phyloP scores from a whole-genome alignment of 2,797 vertebrate genomes.

The Lepilemur ruficaudatus region DNA sequence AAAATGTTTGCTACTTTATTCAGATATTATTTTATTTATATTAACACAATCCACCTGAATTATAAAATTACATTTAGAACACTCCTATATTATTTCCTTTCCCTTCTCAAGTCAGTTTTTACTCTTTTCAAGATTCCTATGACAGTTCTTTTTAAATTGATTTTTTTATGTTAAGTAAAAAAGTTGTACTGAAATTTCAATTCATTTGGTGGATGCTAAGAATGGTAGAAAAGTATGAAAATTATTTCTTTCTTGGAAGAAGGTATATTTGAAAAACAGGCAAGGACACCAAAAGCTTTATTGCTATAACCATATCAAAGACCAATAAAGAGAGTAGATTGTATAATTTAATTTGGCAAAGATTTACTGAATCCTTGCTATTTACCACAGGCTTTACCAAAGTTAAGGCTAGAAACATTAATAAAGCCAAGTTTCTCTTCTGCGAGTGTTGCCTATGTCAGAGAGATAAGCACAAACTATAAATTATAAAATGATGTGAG shows the following conservation, averaged over 20 bases:
- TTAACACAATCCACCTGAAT: neutral
- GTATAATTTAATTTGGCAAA: constrained; percentile 21
- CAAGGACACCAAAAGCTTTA: neutral
- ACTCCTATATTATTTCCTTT: constrained; percentile 1
- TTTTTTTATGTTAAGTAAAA: constrained; percentile 27
- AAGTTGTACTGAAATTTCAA: neutral
- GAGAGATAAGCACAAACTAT: neutral
- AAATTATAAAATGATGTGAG: constrained; percentile 15
- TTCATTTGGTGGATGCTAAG: neutral
- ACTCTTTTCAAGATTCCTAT: neutral
- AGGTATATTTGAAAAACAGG: constrained; percentile 16
- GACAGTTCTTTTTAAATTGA: neutral
- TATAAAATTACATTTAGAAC: neutral
- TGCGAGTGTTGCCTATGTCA: neutral
- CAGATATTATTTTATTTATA: neutral
- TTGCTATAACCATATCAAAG: neutral
- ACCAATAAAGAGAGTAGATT: neutral
- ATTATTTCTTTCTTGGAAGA: neutral
- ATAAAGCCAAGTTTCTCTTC: neutral
- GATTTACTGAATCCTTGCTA: neutral
- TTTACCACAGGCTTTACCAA: neutral
- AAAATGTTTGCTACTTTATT: constrained; percentile 29
- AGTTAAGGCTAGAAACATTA: neutral
- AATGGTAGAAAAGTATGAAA: constrained; percentile 20
- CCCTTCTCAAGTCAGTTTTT: neutral